Base-by-base conservation (phyloP, 2,113 vertebrate genomes). In the Thalassarche chlororhynchos region DNA sequence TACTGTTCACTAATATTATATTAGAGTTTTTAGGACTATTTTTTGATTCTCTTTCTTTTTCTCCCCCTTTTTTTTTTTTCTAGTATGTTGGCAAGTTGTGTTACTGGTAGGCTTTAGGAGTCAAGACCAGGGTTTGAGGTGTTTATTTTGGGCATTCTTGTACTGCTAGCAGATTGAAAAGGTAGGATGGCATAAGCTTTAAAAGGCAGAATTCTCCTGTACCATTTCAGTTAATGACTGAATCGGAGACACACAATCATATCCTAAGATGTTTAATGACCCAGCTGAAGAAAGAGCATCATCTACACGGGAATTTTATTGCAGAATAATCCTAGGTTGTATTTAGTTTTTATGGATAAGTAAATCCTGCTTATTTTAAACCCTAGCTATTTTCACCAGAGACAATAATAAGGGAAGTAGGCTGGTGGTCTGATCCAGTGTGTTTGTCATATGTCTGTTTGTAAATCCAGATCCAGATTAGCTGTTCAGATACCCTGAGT, bases 1-100 rank as follows among this genome's bases (percentile, higher is more conserved):
- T 24, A 8, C 10, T 69, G 29, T 6, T 62, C 4, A 1, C 15
- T 19, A 0, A 5, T 8, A 6, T 5, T 9, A 6, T 2, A 1
- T 38, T 44, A 2, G 19, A 28, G 14, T 1, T 42, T 52, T 44
- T 52, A 31, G 34, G 23, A 5, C 6, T 84, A 5, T 4, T 24
- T 8, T 47, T 68, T 14, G 0, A 52, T n/a, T 58, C 2, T 58
- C 7, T 85, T 13, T 36, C 5, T 40, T 25, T 49, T 14, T 47
- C 3, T 1, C 6, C 34, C 11, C 10, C 18, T 7, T 19, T 8
- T 26, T 42, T 24, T 68, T 64, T 11, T 24, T 19, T 58, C 10
- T 18, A 18, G 4, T 34, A 3, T 14, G 6, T 12, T 51, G 7
- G 14, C 5, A 17, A 40, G 17, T 17, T 65, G 3, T 21, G 29